Evolutionary conservation across 2,113 vertebrate species (phyloP).

Genomic region (Orientallactaga bullata): DNA sequence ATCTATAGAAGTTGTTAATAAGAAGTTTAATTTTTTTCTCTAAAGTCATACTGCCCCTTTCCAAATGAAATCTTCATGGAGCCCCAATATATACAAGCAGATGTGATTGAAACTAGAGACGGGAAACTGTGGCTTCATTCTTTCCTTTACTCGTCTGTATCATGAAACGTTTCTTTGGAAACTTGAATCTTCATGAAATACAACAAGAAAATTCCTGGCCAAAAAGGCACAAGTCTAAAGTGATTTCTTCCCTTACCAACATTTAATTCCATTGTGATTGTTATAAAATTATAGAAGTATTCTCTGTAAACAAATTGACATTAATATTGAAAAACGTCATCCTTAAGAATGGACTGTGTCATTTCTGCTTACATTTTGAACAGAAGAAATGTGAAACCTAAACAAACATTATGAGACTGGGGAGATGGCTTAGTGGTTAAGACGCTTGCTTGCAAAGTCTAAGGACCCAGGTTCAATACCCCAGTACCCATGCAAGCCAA

Average conservation of each 20-base stretch:
- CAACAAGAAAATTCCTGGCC: not conserved
- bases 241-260: not conserved
- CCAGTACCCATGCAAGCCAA: no score
- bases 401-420: not conserved
- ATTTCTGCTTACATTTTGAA: slow-evolving; percentile 18
- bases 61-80: slow-evolving; percentile 19
- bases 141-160: not conserved
- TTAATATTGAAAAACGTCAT: not conserved
- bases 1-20: no score
- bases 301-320: slow-evolving; percentile 24
- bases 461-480: no score
- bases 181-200: not conserved
- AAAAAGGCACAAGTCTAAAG: not conserved
- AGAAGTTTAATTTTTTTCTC: no score
- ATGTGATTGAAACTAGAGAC: not conserved
- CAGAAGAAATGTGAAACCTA: not conserved
- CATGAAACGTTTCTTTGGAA: slow-evolving; percentile 16
- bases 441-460: no score
- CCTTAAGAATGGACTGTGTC: slow-evolving; percentile 3
- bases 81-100: not conserved
- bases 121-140: not conserved
- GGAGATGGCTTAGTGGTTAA: no score
- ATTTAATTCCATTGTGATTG: not conserved
- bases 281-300: slow-evolving; percentile 23
- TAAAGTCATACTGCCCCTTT: not conserved